A percentile compares a stretch with the other conserved stretches of the same genome.
phyloP scores from a whole-genome alignment of 2,888 invertebrate species.

The Aleiodes leptofemur region DNA sequence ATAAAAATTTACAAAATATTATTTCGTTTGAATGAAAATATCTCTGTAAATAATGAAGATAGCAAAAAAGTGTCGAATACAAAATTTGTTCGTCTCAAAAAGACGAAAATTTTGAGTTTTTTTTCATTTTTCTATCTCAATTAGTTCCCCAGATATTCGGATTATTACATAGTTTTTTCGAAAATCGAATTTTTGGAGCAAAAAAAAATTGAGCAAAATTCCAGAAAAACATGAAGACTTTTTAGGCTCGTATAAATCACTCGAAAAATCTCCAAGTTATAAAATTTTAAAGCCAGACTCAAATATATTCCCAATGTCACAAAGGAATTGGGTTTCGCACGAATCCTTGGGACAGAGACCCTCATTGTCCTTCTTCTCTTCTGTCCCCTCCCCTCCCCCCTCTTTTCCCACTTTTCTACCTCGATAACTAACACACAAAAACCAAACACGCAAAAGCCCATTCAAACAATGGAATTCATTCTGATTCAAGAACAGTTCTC shows the following conservation, averaged over 20 bases:
- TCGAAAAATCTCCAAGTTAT: constrained; percentile 14
- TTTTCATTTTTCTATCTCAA: too few relatives aligned
- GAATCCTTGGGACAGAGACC: constrained; percentile 30
- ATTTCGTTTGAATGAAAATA: neutral
- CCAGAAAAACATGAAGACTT: neutral
- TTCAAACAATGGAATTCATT: constrained; percentile 12
- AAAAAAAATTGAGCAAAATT: constrained; percentile 1
- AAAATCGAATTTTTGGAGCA: too few relatives aligned
- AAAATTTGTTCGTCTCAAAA: too few relatives aligned
- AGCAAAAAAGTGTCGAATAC: too few relatives aligned
- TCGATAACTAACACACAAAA: neutral
- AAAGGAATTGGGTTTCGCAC: constrained; percentile 33
- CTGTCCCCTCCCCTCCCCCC: neutral
- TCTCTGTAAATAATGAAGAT: neutral
- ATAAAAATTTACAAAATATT: neutral
- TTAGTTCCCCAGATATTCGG: too few relatives aligned
- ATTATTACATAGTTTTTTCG: neutral
- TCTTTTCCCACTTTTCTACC: constrained; percentile 10
- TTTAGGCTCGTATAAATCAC: neutral
- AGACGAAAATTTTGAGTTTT: too few relatives aligned
- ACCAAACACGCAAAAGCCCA: neutral
- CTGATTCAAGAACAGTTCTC: constrained; percentile 9
- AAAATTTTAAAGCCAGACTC: neutral
- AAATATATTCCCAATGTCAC: constrained; percentile 26
- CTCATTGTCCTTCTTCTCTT: constrained; percentile 28